Evolutionary conservation across 2,888 invertebrate species (phyloP).

Genomic region (Meghimatium bilineatum): DNA sequence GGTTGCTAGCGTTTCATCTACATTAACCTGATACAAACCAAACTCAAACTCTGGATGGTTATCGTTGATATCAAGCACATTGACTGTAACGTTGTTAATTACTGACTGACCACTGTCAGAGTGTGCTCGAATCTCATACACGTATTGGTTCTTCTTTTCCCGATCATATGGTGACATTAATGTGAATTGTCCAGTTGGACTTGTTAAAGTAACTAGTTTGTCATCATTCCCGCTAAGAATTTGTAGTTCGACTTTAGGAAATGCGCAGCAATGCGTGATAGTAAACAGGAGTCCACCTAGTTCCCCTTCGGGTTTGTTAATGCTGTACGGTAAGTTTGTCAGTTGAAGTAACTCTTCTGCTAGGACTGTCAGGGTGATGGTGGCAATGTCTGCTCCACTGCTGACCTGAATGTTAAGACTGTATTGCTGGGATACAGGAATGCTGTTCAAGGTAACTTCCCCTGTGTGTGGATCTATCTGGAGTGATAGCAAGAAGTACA

Average conservation of each 20-base stretch:
- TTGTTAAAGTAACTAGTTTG: conserved; percentile 48
- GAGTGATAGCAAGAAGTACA: too few species aligned
- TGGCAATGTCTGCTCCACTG: conserved; percentile 91
- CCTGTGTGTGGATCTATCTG: conserved; percentile 1
- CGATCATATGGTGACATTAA: conserved; percentile 55
- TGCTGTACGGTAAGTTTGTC: conserved; percentile 25
- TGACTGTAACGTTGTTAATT: conserved; percentile 52
- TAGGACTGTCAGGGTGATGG: conserved; percentile 69
- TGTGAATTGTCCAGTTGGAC: conserved; percentile 54
- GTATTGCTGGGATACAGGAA: conserved; percentile 8
- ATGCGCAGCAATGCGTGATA: conserved; percentile 38
- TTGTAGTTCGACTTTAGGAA: conserved; percentile 10
- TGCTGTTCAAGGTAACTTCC: not conserved
- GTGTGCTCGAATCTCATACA: conserved; percentile 49
- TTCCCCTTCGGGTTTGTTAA: conserved; percentile 4
- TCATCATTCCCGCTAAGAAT: conserved; percentile 42
- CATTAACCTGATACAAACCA: conserved; percentile 51
- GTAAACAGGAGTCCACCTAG: conserved; percentile 3
- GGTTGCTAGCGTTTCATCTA: conserved; percentile 48
- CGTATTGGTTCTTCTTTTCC: conserved; percentile 52
- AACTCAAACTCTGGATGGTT: conserved; percentile 57
- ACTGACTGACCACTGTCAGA: conserved; percentile 53
- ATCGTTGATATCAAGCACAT: conserved; percentile 61
- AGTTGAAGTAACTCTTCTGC: conserved; percentile 41
- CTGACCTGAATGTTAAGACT: conserved; percentile 83